Conservation (phyloP, 2,888 invertebrate genomes). For the Ecliptopera silaceata region DNA sequence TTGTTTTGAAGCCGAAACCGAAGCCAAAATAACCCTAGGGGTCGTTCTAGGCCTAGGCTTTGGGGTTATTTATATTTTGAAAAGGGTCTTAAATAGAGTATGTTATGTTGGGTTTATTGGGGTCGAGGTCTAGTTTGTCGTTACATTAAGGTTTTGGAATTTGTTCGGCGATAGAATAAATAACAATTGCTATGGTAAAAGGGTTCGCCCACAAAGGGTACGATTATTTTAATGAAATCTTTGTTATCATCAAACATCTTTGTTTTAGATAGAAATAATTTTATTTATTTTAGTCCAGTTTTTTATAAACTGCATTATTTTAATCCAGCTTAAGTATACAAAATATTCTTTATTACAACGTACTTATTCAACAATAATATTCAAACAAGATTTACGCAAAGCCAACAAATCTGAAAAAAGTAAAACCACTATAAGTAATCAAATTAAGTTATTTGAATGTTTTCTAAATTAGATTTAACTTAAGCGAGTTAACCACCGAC, state of each 20-base stretch:
- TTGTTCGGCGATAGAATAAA: constrained; percentile 18
- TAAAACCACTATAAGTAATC: too few species aligned
- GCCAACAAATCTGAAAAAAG: not conserved
- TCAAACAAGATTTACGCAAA: too few species aligned
- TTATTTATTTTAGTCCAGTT: not conserved
- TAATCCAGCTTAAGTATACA: too few species aligned
- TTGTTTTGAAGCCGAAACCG: constrained; percentile 16
- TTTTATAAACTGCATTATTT: too few species aligned
- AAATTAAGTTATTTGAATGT: constrained; percentile 4
- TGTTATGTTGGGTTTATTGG: constrained; percentile 19
- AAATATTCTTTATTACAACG: too few species aligned
- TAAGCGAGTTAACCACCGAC: constrained; percentile 8
- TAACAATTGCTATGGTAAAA: constrained; percentile 8
- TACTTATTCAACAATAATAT: too few species aligned
- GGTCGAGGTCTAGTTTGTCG: constrained; percentile 21
- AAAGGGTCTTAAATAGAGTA: constrained; percentile 13
- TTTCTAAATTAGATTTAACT: constrained; percentile 7
- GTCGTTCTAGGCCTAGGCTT: not conserved
- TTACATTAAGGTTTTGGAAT: constrained; percentile 20
- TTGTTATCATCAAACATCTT: not conserved
- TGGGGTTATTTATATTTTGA: constrained; percentile 12
- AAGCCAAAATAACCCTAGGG: not conserved
- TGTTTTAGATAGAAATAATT: too few species aligned
- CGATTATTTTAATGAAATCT: constrained; percentile 2
- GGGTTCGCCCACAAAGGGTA: constrained; percentile 10